Evolutionary conservation across 2,888 invertebrate genomes (phyloP).

Genomic region (Leptogaster cylindrica): DNA sequence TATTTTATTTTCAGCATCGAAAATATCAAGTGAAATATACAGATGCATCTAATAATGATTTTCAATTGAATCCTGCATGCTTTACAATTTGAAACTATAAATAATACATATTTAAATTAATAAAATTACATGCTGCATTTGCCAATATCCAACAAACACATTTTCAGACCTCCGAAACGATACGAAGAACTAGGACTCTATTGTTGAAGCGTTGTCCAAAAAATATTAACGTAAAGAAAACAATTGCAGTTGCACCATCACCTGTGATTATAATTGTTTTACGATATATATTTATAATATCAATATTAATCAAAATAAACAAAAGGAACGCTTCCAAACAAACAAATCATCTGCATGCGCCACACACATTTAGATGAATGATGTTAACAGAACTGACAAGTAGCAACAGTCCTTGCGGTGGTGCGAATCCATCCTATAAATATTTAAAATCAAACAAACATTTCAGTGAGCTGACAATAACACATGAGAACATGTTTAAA

Average conservation of each 20-base stretch:
- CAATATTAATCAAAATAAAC: conserved; percentile 14
- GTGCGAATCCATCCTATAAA: conserved; percentile 28
- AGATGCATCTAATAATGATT: neutral
- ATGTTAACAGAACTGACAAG: conserved; percentile 34
- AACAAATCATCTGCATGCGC: conserved; percentile 41
- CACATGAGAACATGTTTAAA: conserved; percentile 29
- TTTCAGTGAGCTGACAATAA: conserved; percentile 21
- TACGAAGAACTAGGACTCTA: conserved; percentile 25
- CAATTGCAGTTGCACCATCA: conserved; percentile 35
- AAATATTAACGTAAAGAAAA: conserved; percentile 27
- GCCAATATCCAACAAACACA: conserved; percentile 24
- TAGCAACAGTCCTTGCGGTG: conserved; percentile 33
- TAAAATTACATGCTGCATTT: conserved; percentile 23
- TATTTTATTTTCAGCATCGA: too few relatives aligned
- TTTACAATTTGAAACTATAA: conserved; percentile 5
- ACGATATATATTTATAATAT: too few relatives aligned
- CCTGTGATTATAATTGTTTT: conserved; percentile 27
- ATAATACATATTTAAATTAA: conserved; percentile 8
- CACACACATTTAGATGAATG: conserved; percentile 39
- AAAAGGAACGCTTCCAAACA: conserved; percentile 4
- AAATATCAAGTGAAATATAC: neutral
- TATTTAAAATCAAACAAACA: conserved; percentile 10
- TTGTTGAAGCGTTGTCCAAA: conserved; percentile 28
- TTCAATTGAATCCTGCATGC: neutral
- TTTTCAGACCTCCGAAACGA: conserved; percentile 17